Evolutionary conservation across 2,797 vertebrate species (phyloP).

Genomic region (Mormyrops attenuatus): DNA sequence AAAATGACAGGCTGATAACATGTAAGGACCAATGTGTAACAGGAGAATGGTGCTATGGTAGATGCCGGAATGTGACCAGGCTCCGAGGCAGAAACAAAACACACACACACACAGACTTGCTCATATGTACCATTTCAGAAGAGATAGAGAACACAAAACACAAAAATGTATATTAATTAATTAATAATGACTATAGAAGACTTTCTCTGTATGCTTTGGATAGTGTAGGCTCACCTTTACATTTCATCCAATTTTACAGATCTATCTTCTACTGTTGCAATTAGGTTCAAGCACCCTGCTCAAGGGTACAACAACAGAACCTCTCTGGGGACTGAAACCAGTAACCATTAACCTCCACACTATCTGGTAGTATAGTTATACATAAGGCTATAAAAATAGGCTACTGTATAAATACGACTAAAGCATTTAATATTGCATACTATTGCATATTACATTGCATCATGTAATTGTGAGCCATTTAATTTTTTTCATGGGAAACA

Average conservation of each 20-base stretch:
- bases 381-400: background rate
- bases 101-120: background rate
- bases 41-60: background rate
- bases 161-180: background rate
- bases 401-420: background rate
- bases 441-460: background rate
- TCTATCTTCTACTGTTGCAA: background rate
- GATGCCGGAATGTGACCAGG: background rate
- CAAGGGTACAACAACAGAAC: background rate
- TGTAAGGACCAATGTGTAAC: background rate
- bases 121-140: background rate
- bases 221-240: background rate
- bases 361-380: background rate
- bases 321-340: background rate
- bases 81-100: background rate
- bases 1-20: background rate
- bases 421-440: background rate
- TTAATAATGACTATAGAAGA: background rate
- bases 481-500: background rate
- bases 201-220: background rate
- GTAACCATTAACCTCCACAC: background rate
- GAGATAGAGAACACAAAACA: background rate
- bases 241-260: background rate
- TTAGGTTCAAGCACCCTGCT: background rate
- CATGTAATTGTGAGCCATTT: background rate